Evolutionary conservation across 2,113 vertebrate species (phyloP), one percentile per base, ranked within the genome.

Genomic region (Hirundichthys speculiger): DNA sequence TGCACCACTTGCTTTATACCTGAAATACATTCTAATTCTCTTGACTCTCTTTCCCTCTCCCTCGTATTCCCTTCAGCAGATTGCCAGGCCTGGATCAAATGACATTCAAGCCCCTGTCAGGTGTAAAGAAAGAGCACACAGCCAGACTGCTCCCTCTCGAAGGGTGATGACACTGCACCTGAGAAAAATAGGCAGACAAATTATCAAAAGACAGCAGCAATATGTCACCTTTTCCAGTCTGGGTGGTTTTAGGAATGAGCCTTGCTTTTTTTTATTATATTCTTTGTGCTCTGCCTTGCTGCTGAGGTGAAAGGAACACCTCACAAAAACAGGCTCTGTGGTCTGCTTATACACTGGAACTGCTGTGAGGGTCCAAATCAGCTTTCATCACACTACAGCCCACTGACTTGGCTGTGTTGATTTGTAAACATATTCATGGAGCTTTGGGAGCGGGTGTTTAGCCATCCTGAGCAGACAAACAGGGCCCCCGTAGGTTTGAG

Each of bases 1-100:
- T 93, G 92, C 91, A 90, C 77, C 90, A 93, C 85, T 90, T 78
- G 76, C 77, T 76, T 66, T 69, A 77, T 77, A 89, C 84, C 90
- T 89, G 87, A 86, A 89, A 85, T 79, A 86, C 80, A 91, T 89
- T 88, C 62, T 69, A 84, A 88, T 86, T 88, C 75, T 79, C 67
- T 45, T 13, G 54, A 66, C 64, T 76, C 74, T 42, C 47, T 50
- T 43, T 67, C 60, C 27, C 49, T 30, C 47, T 55, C 10, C 53
- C 7, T 56, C 57, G 39, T 54, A 34, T 21, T 75, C 47, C 20
- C n/a, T 43, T 63, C 64, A 67, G 57, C 61, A 64, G 49, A 55
- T 49, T 39, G 51, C 49, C 79, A 58, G 60, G 24, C 46, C 73
- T 59, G 58, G 77, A 61, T 75, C 71, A 74, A 75, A 84, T 83